A percentile compares a stretch with the other conserved stretches of the same genome.
These are phyloP conservation scores for Aleiodes leptofemur DNA, from an alignment of 2,888 invertebrate genomes.

Conservation along the genomic window DNA sequence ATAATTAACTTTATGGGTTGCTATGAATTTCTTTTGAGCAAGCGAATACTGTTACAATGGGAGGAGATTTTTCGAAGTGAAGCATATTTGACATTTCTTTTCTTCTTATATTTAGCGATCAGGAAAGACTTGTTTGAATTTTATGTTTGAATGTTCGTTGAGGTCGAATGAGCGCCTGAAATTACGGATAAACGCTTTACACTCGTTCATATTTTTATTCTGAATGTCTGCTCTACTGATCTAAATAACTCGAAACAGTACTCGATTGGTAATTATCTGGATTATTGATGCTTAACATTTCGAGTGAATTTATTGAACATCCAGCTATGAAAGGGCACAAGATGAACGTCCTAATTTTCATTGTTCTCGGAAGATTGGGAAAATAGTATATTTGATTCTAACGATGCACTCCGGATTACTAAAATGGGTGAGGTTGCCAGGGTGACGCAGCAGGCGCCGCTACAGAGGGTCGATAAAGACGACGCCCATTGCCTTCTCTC, in stretches of 20 bases:
- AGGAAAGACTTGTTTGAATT: conserved; percentile 1
- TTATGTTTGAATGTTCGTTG: conserved; percentile 5
- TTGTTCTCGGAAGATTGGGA: neutral
- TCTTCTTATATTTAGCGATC: neutral
- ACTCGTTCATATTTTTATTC: conserved; percentile 4
- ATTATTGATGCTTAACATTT: conserved; percentile 3
- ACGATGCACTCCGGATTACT: conserved; percentile 29
- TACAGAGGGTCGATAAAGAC: conserved; percentile 67
- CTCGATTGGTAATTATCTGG: neutral
- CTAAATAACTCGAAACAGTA: conserved; percentile 26
- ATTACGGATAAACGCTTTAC: conserved; percentile 15
- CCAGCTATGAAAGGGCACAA: neutral
- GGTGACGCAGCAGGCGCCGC: conserved; percentile 65
- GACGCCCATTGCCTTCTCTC: conserved; percentile 43
- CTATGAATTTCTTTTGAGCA: conserved; percentile 33
- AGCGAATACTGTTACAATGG: conserved; percentile 40
- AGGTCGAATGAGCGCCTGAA: conserved; percentile 18
- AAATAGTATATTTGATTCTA: neutral
- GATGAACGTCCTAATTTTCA: neutral
- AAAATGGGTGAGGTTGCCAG: conserved; percentile 67
- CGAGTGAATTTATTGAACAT: neutral
- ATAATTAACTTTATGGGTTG: conserved; percentile 26
- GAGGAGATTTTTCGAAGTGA: neutral
- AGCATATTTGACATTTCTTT: neutral
- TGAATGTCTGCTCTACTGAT: conserved; percentile 29